Percentiles rank a stretch among this genome's conserved stretches.
Evolutionary conservation across 2,888 invertebrate genomes (phyloP).

Genomic region (Sympetrum striolatum): DNA sequence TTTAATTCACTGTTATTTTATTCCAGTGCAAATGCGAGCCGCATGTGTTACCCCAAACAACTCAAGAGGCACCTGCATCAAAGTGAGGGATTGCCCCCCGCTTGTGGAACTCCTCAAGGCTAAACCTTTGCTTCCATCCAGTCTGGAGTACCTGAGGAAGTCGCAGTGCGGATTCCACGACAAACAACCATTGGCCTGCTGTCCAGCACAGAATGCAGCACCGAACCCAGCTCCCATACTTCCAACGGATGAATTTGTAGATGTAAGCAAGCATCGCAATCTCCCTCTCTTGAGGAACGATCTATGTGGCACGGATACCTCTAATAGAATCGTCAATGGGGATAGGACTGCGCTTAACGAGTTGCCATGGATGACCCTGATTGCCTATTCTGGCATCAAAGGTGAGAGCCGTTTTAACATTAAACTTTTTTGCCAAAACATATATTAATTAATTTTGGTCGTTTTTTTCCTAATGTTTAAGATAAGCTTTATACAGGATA

Average conservation of each 20-base stretch:
- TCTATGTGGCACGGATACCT: conserved; percentile 66
- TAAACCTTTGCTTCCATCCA: conserved; percentile 44
- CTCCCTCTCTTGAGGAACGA: conserved; percentile 56
- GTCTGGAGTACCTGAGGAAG: conserved; percentile 44
- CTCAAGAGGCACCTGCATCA: conserved; percentile 48
- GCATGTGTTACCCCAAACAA: conserved; percentile 47
- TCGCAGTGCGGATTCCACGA: conserved; percentile 46
- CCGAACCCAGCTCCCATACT: background rate
- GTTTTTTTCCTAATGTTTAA: too few species aligned
- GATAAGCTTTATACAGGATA: too few species aligned
- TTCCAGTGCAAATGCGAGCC: conserved; percentile 11
- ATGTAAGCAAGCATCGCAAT: conserved; percentile 59
- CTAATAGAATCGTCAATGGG: conserved; percentile 68
- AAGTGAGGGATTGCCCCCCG: conserved; percentile 46
- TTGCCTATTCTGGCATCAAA: conserved; percentile 62
- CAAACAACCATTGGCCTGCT: background rate
- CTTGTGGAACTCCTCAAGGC: conserved; percentile 46
- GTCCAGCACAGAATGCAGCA: background rate
- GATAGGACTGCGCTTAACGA: conserved; percentile 68
- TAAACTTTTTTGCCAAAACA: too few species aligned
- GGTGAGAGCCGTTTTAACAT: too few species aligned
- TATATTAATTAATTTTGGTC: too few species aligned
- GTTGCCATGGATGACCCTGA: conserved; percentile 78
- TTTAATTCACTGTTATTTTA: background rate
- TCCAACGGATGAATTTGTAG: background rate